Conservation (phyloP, 1,140 invertebrate species). For the Drosophila kohkoa region DNA sequence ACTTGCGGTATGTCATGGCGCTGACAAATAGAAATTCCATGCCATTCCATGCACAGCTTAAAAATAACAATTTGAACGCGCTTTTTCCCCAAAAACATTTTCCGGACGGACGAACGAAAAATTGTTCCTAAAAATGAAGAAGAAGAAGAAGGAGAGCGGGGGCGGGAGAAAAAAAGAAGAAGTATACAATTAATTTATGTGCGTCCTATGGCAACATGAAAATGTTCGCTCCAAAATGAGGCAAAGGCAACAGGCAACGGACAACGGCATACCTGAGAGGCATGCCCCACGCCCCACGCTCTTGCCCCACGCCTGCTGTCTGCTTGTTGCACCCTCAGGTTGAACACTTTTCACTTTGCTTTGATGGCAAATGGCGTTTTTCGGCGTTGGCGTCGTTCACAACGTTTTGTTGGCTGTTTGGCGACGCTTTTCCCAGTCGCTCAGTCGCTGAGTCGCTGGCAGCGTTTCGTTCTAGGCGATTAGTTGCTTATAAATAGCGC, state of each 20-base stretch:
- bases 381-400: constrained; percentile 18
- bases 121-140: constrained; percentile 16
- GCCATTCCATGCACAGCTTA: constrained; percentile 53
- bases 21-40: constrained; percentile 78
- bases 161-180: background rate
- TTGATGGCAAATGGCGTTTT: constrained; percentile 24
- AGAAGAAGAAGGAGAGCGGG: no score
- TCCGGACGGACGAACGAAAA: background rate
- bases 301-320: background rate
- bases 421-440: constrained; percentile 3
- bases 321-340: background rate
- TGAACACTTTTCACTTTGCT: constrained; percentile 16
- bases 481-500: constrained; percentile 76
- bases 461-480: constrained; percentile 70
- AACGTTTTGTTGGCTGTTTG: background rate
- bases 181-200: constrained; percentile 75
- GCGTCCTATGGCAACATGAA: constrained; percentile 66
- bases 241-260: background rate
- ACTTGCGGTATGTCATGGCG: constrained; percentile 35
- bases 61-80: constrained; percentile 59
- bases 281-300: background rate
- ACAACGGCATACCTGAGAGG: no score
- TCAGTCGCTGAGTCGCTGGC: constrained; percentile 25
- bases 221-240: constrained; percentile 34
- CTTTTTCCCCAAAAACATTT: constrained; percentile 34